Evolutionary conservation across 2,888 invertebrate genomes (phyloP).

Genomic region (Agriopis aurantiaria): DNA sequence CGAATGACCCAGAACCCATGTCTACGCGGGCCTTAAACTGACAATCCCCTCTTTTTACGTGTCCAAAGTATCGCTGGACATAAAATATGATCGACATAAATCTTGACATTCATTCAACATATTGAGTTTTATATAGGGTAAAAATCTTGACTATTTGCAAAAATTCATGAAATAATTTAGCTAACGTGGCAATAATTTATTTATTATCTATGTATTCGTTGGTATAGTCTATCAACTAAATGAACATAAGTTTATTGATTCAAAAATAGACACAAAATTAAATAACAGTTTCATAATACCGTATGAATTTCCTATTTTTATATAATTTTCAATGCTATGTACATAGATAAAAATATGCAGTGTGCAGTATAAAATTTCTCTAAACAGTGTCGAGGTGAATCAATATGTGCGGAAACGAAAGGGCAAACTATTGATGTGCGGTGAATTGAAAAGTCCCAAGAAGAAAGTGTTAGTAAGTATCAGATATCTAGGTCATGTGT

Average conservation of each 20-base stretch:
- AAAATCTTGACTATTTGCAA: neutral
- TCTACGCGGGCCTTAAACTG: constrained; percentile 60
- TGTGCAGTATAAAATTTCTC: neutral
- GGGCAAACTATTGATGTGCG: constrained; percentile 60
- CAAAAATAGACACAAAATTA: too few relatives aligned
- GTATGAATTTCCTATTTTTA: too few relatives aligned
- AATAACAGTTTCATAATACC: too few relatives aligned
- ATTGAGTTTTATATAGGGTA: neutral
- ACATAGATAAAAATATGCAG: too few relatives aligned
- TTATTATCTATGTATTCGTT: too few relatives aligned
- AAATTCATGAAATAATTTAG: too few relatives aligned
- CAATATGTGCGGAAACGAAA: constrained; percentile 38
- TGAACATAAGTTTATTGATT: too few relatives aligned
- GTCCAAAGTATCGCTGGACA: constrained; percentile 47
- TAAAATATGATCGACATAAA: constrained; percentile 32
- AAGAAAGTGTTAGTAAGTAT: constrained; percentile 81
- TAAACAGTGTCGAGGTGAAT: constrained; percentile 7
- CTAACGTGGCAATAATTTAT: too few relatives aligned
- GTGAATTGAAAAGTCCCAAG: constrained; percentile 73
- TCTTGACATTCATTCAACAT: constrained; percentile 5
- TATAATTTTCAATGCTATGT: too few relatives aligned
- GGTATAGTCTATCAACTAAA: too few relatives aligned
- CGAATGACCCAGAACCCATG: constrained; percentile 79
- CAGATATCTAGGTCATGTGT: constrained; percentile 78
- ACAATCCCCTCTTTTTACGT: constrained; percentile 69